Percentiles rank a stretch among this genome's conserved stretches.
Evolutionary conservation across 2,113 vertebrate genomes (phyloP).

Genomic region (Panthera leo): DNA sequence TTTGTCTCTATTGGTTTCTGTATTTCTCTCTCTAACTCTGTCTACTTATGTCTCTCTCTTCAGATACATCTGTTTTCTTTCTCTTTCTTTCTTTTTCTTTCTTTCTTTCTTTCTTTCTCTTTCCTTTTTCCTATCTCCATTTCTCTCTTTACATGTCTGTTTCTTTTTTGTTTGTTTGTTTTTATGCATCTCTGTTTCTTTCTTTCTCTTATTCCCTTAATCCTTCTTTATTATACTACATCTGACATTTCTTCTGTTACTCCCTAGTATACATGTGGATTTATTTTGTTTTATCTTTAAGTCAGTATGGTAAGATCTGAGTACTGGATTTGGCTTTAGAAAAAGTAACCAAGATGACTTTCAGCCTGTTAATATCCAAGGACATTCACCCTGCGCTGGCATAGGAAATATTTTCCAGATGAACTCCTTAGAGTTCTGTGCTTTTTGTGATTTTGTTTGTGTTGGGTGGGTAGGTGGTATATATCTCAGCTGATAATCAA

Average conservation of each 20-base stretch:
- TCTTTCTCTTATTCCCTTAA: not conserved
- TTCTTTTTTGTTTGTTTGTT: not conserved
- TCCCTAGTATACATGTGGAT: not conserved
- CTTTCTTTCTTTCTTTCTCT: not conserved
- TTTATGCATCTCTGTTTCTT: not conserved
- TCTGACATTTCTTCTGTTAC: not conserved
- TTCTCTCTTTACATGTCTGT: not conserved
- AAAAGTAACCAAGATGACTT: not conserved
- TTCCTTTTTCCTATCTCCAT: not conserved
- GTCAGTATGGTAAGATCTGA: not conserved
- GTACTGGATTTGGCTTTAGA: not conserved
- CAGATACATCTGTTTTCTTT: not conserved
- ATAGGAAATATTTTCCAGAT: not conserved
- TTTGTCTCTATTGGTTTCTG: not conserved
- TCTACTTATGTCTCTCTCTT: not conserved
- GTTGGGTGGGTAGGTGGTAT: not conserved
- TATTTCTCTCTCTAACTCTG: not conserved
- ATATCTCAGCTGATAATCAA: not conserved
- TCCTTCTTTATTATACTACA: not conserved
- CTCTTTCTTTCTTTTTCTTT: not conserved
- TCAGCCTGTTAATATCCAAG: not conserved
- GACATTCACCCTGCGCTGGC: not conserved
- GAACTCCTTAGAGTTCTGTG: not conserved
- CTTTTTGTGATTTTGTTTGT: not conserved
- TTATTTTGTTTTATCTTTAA: not conserved